Percentiles rank a stretch among this genome's conserved stretches.
Conservation (phyloP, 2,797 vertebrate genomes). For the Caiman crocodilus region DNA sequence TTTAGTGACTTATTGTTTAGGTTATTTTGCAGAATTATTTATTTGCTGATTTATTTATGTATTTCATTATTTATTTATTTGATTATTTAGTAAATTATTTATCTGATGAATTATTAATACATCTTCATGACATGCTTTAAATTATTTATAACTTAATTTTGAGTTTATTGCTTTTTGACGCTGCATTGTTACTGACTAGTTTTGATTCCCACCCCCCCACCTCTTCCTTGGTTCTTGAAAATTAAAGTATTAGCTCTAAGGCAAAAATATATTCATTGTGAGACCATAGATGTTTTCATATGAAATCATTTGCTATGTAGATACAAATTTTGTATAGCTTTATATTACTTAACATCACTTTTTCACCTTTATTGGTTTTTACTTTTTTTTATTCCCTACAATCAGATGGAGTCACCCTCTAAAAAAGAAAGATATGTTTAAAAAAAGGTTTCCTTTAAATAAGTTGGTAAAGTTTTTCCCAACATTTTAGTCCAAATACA, state of each 20-base stretch:
- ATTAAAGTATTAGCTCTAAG: slow-evolving; percentile 94
- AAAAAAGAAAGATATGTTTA: slow-evolving; percentile 9
- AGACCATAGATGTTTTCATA: slow-evolving; percentile 81
- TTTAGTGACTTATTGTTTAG: slow-evolving; percentile 88
- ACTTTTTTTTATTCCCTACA: neutral
- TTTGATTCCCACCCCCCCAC: slow-evolving; percentile 85
- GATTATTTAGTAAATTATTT: slow-evolving; percentile 99
- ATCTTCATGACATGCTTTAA: slow-evolving; percentile 96
- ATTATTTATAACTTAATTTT: slow-evolving; percentile 99
- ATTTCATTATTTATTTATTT: slow-evolving; percentile 99
- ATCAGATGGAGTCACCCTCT: slow-evolving; percentile 50
- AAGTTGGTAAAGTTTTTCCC: slow-evolving; percentile 13
- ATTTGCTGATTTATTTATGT: slow-evolving; percentile 98
- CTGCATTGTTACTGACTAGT: slow-evolving; percentile 94
- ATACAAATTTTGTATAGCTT: slow-evolving; percentile 75
- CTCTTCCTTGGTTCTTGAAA: slow-evolving; percentile 90
- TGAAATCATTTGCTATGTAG: slow-evolving; percentile 81
- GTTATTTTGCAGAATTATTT: slow-evolving; percentile 93
- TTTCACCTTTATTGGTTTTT: slow-evolving; percentile 62
- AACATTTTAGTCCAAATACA: slow-evolving; percentile 23
- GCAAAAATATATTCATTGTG: slow-evolving; percentile 87
- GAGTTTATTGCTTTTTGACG: slow-evolving; percentile 99
- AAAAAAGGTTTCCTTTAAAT: slow-evolving; percentile 18
- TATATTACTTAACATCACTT: slow-evolving; percentile 41
- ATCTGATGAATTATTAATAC: slow-evolving; percentile 99